Evolutionary conservation across 2,113 vertebrate species (phyloP).

Genomic region (Scomber colias): DNA sequence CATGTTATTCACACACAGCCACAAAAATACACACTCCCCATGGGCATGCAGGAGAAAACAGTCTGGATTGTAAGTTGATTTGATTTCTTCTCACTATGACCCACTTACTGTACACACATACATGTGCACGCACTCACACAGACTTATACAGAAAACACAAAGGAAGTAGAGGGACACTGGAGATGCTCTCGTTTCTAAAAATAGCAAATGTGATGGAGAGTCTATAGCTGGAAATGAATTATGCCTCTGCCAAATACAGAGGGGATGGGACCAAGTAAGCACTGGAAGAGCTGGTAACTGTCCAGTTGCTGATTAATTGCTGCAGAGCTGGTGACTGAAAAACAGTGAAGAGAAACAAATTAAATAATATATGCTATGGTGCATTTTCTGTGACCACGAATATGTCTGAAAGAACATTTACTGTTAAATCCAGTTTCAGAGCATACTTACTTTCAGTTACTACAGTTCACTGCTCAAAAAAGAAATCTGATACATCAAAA

Average conservation of each 20-base stretch:
- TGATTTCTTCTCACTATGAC: slow-evolving; percentile 60
- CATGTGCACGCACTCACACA: neutral
- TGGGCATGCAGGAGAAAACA: neutral
- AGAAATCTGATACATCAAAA: neutral
- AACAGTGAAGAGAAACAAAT: neutral
- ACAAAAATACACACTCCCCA: slow-evolving; percentile 5
- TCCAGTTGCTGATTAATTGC: slow-evolving; percentile 2
- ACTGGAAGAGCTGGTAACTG: neutral
- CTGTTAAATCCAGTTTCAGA: too few relatives aligned
- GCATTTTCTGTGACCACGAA: neutral
- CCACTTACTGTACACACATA: slow-evolving; percentile 56
- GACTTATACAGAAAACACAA: slow-evolving; percentile 61
- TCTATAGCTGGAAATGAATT: slow-evolving; percentile 57
- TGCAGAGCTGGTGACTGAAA: neutral
- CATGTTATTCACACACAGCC: neutral
- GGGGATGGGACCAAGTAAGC: slow-evolving; percentile 34
- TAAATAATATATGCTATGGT: too few relatives aligned
- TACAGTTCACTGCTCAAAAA: neutral
- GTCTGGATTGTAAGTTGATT: slow-evolving; percentile 1
- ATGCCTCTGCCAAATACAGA: slow-evolving; percentile 55
- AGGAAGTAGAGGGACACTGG: slow-evolving; percentile 50
- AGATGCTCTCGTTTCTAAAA: slow-evolving; percentile 72
- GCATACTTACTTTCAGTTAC: too few relatives aligned
- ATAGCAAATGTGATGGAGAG: slow-evolving; percentile 65
- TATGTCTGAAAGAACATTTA: neutral